phyloP scores from a whole-genome alignment of 2,797 vertebrate species.

The Limnodromus scolopaceus region DNA sequence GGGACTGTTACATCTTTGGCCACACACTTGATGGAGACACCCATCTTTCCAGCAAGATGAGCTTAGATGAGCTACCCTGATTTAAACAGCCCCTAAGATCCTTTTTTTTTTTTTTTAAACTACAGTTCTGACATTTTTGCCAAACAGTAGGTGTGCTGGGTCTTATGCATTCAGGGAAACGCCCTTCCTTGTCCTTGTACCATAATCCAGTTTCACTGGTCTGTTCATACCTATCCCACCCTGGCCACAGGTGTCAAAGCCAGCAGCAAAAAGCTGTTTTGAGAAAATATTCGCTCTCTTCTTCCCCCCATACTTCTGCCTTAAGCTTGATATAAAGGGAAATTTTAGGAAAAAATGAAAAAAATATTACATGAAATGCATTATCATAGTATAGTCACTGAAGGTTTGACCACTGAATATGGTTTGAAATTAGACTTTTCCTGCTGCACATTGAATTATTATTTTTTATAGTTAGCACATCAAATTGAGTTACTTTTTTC shows the following conservation, averaged over 20 bases:
- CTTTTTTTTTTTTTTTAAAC: background rate
- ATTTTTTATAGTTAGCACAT: background rate
- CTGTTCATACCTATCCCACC: background rate
- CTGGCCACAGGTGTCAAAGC: background rate
- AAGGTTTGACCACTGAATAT: background rate
- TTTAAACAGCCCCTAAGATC: background rate
- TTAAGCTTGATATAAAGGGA: background rate
- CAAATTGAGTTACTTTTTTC: background rate
- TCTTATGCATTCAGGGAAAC: background rate
- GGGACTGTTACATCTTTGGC: background rate
- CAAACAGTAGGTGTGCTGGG: background rate
- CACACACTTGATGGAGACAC: background rate
- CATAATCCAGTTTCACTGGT: background rate
- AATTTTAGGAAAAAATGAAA: background rate
- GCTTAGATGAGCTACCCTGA: background rate
- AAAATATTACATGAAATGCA: background rate
- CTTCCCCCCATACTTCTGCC: rapidly evolving
- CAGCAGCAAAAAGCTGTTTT: background rate
- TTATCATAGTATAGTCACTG: background rate
- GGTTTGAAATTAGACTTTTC: background rate
- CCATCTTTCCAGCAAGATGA: background rate
- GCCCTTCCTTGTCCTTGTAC: background rate
- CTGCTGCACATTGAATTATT: background rate
- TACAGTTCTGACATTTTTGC: background rate
- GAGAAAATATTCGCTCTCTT: background rate